Conservation (phyloP, 1,140 invertebrate species). For the Ridgeia piscesae region DNA sequence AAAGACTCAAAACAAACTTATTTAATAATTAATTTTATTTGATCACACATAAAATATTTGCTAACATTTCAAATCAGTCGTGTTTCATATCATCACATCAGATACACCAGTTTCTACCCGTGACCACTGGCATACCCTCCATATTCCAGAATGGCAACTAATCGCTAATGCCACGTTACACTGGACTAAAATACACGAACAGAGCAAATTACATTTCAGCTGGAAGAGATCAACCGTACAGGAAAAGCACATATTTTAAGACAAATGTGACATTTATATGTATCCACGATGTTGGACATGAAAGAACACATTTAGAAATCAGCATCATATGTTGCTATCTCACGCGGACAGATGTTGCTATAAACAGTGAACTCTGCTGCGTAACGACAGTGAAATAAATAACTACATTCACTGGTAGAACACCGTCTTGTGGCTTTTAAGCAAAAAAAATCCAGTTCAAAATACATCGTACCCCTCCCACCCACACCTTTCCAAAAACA, state of each 20-base stretch:
- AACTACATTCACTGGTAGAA: not conserved
- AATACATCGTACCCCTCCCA: no score
- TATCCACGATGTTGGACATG: not conserved
- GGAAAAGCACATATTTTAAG: not conserved
- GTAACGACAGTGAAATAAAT: not conserved
- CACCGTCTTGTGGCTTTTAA: not conserved
- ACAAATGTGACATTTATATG: not conserved
- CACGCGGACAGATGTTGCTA: not conserved
- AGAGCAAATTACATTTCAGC: not conserved
- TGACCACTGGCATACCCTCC: not conserved
- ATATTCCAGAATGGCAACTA: not conserved
- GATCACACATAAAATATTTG: not conserved
- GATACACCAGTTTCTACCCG: not conserved
- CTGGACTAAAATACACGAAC: not conserved
- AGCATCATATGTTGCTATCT: not conserved
- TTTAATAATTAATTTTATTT: not conserved
- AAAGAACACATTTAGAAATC: not conserved
- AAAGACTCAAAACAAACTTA: not conserved
- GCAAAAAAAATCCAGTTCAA: no score
- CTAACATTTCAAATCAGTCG: not conserved
- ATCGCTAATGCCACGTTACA: not conserved
- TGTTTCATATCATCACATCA: not conserved
- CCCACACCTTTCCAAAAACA: no score
- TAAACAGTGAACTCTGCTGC: not conserved
- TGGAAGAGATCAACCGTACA: not conserved